phyloP scores from a whole-genome alignment of 2,113 vertebrate species.

The Pangasianodon hypophthalmus region DNA sequence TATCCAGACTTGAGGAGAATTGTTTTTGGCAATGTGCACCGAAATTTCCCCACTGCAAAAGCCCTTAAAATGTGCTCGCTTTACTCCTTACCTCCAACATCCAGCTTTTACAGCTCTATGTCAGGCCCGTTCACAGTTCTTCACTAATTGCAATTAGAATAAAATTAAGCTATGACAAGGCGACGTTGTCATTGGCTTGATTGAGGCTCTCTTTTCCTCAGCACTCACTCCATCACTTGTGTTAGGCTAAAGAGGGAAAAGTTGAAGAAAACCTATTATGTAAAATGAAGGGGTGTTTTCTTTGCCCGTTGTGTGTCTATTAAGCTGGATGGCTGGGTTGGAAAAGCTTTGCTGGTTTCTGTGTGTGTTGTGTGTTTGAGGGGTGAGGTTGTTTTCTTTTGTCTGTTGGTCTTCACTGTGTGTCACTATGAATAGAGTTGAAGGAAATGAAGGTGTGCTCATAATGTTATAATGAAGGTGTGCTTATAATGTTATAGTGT shows the following conservation, averaged over 20 bases:
- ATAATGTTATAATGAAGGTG: constrained; percentile 43
- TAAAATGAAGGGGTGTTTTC: constrained; percentile 45
- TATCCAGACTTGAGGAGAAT: constrained; percentile 76
- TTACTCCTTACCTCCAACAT: constrained; percentile 43
- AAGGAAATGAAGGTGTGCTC: constrained; percentile 62
- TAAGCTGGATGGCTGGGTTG: constrained; percentile 36
- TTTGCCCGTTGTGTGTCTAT: constrained; percentile 44
- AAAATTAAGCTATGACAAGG: constrained; percentile 32
- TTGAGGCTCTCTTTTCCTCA: constrained; percentile 12
- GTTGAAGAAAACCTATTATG: constrained; percentile 25
- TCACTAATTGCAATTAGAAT: constrained; percentile 57
- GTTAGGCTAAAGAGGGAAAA: not conserved
- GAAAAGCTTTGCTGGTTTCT: constrained; percentile 39
- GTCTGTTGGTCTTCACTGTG: constrained; percentile 65
- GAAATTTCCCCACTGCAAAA: constrained; percentile 72
- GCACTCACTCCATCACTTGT: not conserved
- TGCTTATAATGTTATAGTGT: constrained; percentile 50
- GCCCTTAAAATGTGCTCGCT: constrained; percentile 63
- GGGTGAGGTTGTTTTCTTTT: constrained; percentile 67
- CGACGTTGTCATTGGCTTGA: constrained; percentile 14
- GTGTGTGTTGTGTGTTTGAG: constrained; percentile 36
- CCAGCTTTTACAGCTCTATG: constrained; percentile 19
- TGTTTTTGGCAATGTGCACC: constrained; percentile 75
- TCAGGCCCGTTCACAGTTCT: constrained; percentile 29
- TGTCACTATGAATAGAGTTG: constrained; percentile 66